phyloP scores from a whole-genome alignment of 2,888 invertebrate species.

The Pristionchus japonicus region DNA sequence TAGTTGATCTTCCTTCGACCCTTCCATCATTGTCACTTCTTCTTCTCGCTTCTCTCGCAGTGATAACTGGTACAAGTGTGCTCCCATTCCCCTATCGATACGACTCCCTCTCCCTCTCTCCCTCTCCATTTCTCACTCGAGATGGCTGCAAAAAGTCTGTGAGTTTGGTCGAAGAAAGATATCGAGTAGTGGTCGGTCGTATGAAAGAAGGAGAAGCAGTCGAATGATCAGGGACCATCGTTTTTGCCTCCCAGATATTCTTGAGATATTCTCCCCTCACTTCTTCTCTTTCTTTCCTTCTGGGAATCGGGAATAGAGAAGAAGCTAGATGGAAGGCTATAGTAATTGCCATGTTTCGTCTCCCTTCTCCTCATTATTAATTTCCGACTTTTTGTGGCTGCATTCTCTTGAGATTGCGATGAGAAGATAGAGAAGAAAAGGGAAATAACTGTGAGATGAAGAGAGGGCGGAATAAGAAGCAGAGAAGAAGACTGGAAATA shows the following conservation, averaged over 20 bases:
- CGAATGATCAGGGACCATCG: neutral
- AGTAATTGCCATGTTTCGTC: conserved; percentile 19
- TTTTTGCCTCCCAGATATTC: conserved; percentile 2
- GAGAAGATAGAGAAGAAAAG: neutral
- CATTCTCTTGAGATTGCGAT: neutral
- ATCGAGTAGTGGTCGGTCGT: neutral
- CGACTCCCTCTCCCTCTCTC: neutral
- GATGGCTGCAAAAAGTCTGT: conserved; percentile 19
- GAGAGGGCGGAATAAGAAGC: neutral
- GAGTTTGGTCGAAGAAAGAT: neutral
- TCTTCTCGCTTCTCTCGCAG: neutral
- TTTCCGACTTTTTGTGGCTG: neutral
- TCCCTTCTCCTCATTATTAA: neutral
- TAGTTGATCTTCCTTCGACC: neutral
- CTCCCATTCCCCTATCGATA: neutral
- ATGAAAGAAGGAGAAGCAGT: neutral
- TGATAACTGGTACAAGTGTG: conserved; percentile 3
- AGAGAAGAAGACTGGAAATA: neutral
- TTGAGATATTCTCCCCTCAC: neutral
- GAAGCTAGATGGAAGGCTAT: neutral
- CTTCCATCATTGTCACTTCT: neutral
- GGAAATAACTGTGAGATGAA: neutral
- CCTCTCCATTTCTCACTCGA: neutral
- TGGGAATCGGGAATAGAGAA: neutral
- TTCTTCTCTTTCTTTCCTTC: neutral